A percentile compares a stretch with the other conserved stretches of the same genome.
These are phyloP conservation scores for Andrena praecox DNA, from an alignment of 2,888 invertebrate species.

Conservation along the genomic window DNA sequence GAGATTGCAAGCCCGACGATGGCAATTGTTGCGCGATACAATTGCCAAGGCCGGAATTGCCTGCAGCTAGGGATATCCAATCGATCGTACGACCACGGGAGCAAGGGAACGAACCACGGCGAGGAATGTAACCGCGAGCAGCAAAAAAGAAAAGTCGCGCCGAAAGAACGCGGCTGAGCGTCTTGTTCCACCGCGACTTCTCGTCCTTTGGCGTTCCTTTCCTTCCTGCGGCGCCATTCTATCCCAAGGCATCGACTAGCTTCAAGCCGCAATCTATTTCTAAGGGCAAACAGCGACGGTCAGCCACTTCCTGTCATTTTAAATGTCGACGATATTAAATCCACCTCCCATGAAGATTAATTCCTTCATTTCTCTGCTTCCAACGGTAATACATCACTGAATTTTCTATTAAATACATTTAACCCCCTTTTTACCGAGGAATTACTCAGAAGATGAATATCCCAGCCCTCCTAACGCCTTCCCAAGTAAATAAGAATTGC, in stretches of 20 bases:
- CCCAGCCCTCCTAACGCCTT: too few species aligned
- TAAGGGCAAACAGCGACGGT: neutral
- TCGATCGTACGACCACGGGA: conserved; percentile 49
- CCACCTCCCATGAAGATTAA: too few species aligned
- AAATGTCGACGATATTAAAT: too few species aligned
- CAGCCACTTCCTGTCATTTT: too few species aligned
- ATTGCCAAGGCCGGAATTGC: conserved; percentile 61
- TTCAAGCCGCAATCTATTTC: neutral
- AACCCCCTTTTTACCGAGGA: too few species aligned
- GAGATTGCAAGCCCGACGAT: conserved; percentile 39
- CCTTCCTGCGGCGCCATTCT: neutral
- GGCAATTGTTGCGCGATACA: conserved; percentile 54
- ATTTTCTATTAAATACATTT: too few species aligned
- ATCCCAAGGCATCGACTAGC: neutral
- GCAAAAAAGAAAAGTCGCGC: conserved; percentile 5
- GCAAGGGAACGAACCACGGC: conserved; percentile 44
- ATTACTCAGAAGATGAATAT: too few species aligned
- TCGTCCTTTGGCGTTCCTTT: neutral
- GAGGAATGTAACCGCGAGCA: conserved; percentile 18
- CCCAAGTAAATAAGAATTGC: too few species aligned
- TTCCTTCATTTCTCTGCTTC: too few species aligned
- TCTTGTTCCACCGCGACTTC: neutral
- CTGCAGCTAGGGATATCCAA: conserved; percentile 54
- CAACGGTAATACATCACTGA: too few species aligned
- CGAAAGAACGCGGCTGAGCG: neutral